Evolutionary conservation across 2,888 invertebrate genomes (phyloP), one percentile per base, ranked within the genome.

Genomic region (Ditula angustiorana): DNA sequence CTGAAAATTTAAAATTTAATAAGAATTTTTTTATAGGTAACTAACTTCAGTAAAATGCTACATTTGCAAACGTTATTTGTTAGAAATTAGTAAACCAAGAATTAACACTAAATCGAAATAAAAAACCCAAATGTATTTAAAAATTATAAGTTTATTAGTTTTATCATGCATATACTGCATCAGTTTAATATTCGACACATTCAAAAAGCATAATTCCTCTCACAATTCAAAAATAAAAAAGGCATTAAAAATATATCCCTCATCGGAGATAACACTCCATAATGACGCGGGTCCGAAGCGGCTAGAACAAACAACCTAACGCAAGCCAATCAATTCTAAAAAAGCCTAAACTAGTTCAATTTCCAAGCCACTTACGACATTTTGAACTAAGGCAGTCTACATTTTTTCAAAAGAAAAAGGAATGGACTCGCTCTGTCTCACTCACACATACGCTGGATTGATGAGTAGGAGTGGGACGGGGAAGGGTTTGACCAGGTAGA

Each of bases 261-360:
- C 88, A 88, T 88, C 86, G 85, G 81, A 86, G 87, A 89, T 90
- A 91, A 90, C 91, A 88, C 88, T 88, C 81, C 82, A 90, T 92
- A 91, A 90, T 91, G 92, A 91, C 87, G 83, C 86, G 90, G 91
- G 90, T 89, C 88, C 86, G 85, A 75, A 85, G 90, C 92, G 92
- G 92, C 85, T 91, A 91, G 92, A 92, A 92, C 92, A 92, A 92
- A 92, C 90, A 92, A 77, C 76, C 81, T 81, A 72, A 80, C 82
- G 76, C 78, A 72, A 78, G 81, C 83, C 81, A 83, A 81, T 7
- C 30, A 1, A n/a, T n/a, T 5, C n/a, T 7, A 21, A 63, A 61
- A 63, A 16, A n/a, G 24, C 44, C 1, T 13, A 26, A n/a, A 2
- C 3, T 1, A 11, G 19, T 10, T 21, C 2, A n/a, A 35, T 44